A percentile compares a stretch with the other conserved stretches of the same genome.
These are phyloP conservation scores for Chrysogorgia sp. DNA, from an alignment of 92 coral and sea anemone genomes.

Conservation along the genomic window DNA sequence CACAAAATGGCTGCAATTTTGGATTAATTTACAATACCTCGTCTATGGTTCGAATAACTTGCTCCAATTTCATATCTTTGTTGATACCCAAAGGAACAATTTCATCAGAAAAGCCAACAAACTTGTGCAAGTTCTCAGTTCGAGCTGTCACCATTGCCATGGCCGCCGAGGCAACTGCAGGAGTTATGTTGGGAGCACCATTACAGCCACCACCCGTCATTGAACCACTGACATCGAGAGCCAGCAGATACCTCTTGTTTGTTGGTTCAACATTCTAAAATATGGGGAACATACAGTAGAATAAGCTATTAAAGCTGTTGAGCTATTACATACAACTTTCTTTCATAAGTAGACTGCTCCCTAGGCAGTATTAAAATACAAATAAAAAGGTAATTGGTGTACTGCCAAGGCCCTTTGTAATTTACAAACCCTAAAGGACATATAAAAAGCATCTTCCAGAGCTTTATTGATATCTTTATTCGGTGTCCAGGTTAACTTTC, in stretches of 20 bases:
- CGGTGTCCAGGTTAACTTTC: conserved; percentile 82
- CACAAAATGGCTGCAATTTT: background rate
- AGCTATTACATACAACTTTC: too few relatives aligned
- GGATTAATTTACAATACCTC: background rate
- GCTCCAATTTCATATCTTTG: conserved; percentile 33
- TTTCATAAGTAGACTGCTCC: too few relatives aligned
- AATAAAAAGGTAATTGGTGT: too few relatives aligned
- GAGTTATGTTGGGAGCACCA: conserved; percentile 30
- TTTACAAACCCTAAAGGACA: conserved; percentile 80
- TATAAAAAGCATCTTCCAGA: conserved; percentile 83
- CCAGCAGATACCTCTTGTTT: conserved; percentile 27
- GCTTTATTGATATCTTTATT: conserved; percentile 68
- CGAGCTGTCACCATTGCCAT: conserved; percentile 61
- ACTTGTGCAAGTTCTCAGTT: conserved; percentile 28
- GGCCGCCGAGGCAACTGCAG: conserved; percentile 46
- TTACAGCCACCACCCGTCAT: conserved; percentile 35
- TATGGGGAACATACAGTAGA: too few relatives aligned
- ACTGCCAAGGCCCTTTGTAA: too few relatives aligned
- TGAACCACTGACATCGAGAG: conserved; percentile 48
- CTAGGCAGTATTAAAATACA: too few relatives aligned
- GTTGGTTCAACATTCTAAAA: conserved; percentile 46
- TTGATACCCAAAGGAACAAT: conserved; percentile 29
- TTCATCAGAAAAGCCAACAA: conserved; percentile 40
- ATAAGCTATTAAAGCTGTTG: too few relatives aligned
- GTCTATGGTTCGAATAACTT: conserved; percentile 15